These are phyloP conservation scores for Lagopus leucura DNA, from an alignment of 2,113 vertebrate genomes.

Conservation along the genomic window DNA sequence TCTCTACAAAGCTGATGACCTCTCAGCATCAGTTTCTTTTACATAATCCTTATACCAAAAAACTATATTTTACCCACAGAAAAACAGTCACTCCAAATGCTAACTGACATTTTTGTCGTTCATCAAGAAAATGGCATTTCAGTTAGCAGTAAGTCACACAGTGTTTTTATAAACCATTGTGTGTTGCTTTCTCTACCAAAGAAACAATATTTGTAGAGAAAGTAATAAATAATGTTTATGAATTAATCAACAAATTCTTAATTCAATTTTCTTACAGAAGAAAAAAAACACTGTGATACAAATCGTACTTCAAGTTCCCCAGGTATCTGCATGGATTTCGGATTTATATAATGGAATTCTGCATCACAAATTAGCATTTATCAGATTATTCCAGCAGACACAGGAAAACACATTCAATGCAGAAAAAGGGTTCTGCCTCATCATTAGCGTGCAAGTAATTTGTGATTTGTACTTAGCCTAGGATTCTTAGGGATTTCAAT, in stretches of 20 bases:
- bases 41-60: neutral
- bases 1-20: neutral
- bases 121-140: neutral
- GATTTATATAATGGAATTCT: neutral
- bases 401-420: neutral
- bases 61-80: neutral
- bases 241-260: neutral
- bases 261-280: neutral
- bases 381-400: neutral
- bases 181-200: neutral
- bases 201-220: neutral
- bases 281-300: neutral
- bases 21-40: constrained; percentile 14
- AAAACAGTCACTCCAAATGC: neutral
- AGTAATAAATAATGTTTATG: neutral
- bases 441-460: neutral
- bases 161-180: neutral
- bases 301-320: neutral
- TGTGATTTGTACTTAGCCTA: neutral
- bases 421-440: neutral
- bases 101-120: neutral
- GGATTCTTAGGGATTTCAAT: neutral
- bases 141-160: neutral
- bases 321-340: neutral
- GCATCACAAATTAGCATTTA: neutral